Conservation (phyloP, 2,113 vertebrate species). For the Macrotus californicus region DNA sequence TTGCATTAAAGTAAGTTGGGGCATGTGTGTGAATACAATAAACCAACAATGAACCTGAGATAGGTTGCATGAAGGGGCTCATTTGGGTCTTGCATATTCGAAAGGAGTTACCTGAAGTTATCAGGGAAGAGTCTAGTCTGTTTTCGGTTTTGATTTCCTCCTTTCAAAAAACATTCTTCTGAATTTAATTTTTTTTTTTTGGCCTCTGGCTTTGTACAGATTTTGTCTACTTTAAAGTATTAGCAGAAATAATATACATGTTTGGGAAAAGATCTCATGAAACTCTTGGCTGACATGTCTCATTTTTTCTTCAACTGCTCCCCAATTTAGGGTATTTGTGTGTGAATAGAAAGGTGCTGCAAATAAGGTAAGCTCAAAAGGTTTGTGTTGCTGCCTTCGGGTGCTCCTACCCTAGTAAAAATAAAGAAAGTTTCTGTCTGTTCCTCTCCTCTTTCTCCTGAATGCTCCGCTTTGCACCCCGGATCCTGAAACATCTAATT, state of each 20-base stretch:
- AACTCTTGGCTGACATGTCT: not conserved
- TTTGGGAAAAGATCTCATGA: not conserved
- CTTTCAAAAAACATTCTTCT: not conserved
- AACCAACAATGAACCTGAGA: not conserved
- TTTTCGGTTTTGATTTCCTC: too few relatives aligned
- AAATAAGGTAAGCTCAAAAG: slow-evolving; percentile 63
- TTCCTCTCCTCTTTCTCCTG: not conserved
- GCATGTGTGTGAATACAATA: not conserved
- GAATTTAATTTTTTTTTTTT: not conserved
- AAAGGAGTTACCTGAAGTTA: not conserved
- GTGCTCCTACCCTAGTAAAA: not conserved
- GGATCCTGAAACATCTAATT: not conserved
- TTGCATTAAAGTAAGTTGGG: not conserved
- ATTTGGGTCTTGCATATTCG: not conserved
- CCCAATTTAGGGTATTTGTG: slow-evolving; percentile 59
- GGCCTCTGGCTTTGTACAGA: not conserved
- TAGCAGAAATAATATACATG: not conserved
- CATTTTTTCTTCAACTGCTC: not conserved
- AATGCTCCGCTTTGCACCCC: not conserved
- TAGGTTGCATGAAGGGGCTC: not conserved
- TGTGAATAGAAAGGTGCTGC: not conserved
- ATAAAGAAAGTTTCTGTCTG: not conserved
- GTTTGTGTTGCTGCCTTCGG: not conserved
- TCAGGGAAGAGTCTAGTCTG: not conserved
- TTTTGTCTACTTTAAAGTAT: not conserved